Percentiles rank a stretch among this genome's conserved stretches.
Conservation (phyloP, 2,113 vertebrate genomes). For the Sporophila hypoxantha region DNA sequence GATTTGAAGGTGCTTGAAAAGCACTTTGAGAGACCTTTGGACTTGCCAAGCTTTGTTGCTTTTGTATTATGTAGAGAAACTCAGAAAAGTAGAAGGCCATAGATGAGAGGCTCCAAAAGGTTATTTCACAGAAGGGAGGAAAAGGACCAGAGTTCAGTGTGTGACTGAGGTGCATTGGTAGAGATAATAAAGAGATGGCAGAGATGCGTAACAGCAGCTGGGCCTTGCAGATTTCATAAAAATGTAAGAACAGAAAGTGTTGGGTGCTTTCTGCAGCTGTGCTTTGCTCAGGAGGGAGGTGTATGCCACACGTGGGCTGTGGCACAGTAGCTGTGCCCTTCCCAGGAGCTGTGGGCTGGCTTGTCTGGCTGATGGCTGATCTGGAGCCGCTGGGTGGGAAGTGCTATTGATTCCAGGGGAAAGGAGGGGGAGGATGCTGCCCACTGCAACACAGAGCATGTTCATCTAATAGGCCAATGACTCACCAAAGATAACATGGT, state of each 20-base stretch:
- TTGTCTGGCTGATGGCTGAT: neutral
- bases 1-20: constrained; percentile 27
- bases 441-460: neutral
- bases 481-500: neutral
- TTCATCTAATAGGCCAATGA: constrained; percentile 31
- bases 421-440: constrained; percentile 9
- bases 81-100: neutral
- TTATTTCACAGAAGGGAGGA: constrained; percentile 22
- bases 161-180: neutral
- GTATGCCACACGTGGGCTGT: neutral
- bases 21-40: constrained; percentile 3
- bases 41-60: neutral
- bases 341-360: neutral
- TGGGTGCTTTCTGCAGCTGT: neutral
- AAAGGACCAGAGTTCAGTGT: constrained; percentile 5
- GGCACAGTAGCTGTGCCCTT: neutral
- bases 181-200: constrained; percentile 11
- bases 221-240: neutral
- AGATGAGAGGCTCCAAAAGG: constrained; percentile 15
- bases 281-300: neutral
- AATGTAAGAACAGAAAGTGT: neutral
- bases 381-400: neutral
- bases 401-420: neutral
- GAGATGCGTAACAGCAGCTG: neutral
- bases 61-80: constrained; percentile 8